Evolutionary conservation across 2,888 invertebrate species (phyloP).

Genomic region (Mythimna albipuncta): DNA sequence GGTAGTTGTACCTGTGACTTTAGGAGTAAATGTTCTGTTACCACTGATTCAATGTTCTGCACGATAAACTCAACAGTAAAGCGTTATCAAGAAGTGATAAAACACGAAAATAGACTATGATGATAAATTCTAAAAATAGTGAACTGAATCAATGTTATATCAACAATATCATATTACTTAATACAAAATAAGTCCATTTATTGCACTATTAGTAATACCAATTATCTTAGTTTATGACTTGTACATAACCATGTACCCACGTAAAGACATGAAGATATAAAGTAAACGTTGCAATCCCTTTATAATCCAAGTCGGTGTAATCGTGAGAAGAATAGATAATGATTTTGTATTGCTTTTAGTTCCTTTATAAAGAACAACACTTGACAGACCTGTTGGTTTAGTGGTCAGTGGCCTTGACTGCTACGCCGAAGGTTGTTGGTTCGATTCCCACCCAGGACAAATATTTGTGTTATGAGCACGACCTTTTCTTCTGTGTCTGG

Average conservation of each 20-base stretch:
- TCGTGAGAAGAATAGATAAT: background rate
- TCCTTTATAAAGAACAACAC: too few relatives aligned
- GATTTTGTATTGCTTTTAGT: background rate
- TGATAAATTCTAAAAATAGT: constrained; percentile 15
- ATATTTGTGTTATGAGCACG: too few relatives aligned
- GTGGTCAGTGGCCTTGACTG: too few relatives aligned
- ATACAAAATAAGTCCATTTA: background rate
- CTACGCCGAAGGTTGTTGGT: too few relatives aligned
- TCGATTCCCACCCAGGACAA: too few relatives aligned
- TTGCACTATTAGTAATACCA: background rate
- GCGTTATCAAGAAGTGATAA: background rate
- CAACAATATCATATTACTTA: background rate
- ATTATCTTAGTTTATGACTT: background rate
- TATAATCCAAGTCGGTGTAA: background rate
- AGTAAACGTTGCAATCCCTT: background rate
- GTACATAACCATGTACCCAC: background rate
- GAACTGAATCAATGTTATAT: background rate
- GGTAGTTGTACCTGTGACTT: too few relatives aligned
- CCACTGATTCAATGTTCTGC: background rate
- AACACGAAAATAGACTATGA: background rate
- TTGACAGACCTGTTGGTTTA: too few relatives aligned
- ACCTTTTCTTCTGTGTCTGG: too few relatives aligned
- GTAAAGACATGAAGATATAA: background rate
- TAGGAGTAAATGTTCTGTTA: too few relatives aligned
- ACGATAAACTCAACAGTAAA: background rate